A percentile compares a stretch with the other conserved stretches of the same genome.
phyloP scores from a whole-genome alignment of 2,797 vertebrate genomes.

The Sardinella longiceps region DNA sequence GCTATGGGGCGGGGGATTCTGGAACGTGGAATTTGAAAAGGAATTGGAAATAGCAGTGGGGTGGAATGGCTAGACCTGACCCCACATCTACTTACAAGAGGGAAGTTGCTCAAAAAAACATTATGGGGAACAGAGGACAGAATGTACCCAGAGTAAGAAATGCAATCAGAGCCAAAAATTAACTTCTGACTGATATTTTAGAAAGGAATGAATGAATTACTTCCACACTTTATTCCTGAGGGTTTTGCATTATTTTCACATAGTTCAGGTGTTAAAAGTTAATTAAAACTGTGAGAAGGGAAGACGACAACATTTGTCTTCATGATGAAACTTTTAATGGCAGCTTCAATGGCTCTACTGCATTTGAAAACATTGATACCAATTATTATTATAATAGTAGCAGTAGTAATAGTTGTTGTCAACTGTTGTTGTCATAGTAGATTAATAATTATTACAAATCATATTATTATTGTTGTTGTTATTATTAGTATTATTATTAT shows the following conservation, averaged over 20 bases:
- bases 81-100: slow-evolving; percentile 25
- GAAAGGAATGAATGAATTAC: not conserved
- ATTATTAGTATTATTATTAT: too few relatives aligned
- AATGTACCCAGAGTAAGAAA: slow-evolving; percentile 22
- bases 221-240: not conserved
- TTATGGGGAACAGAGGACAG: slow-evolving; percentile 27
- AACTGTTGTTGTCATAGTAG: too few relatives aligned
- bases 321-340: not conserved
- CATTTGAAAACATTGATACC: too few relatives aligned
- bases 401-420: too few relatives aligned
- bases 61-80: slow-evolving; percentile 37
- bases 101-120: slow-evolving; percentile 43
- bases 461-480: too few relatives aligned
- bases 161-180: not conserved
- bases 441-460: too few relatives aligned
- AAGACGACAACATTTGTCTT: not conserved
- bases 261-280: not conserved
- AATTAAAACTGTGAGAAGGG: not conserved
- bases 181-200: not conserved
- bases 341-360: not conserved
- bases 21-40: slow-evolving; percentile 53
- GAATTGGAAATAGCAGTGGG: slow-evolving; percentile 50
- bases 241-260: not conserved
- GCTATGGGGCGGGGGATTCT: slow-evolving; percentile 45
- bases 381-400: too few relatives aligned